phyloP scores from a whole-genome alignment of 2,797 vertebrate species.

The Sebastes alutus region DNA sequence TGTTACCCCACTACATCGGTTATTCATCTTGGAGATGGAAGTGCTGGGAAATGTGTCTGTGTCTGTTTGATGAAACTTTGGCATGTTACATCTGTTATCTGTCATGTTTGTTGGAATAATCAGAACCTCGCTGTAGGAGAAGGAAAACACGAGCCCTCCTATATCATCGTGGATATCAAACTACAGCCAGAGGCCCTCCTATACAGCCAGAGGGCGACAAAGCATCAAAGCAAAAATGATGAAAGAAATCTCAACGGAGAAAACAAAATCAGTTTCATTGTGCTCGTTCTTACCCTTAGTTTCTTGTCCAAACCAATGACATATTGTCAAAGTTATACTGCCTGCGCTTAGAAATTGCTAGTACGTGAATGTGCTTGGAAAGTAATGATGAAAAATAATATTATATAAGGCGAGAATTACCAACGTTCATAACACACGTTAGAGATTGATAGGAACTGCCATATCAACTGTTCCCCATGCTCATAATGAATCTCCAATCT shows the following conservation, averaged over 20 bases:
- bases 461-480: background rate
- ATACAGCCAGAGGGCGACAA: conserved; percentile 14
- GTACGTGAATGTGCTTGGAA: background rate
- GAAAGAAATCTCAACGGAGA: conserved; percentile 7
- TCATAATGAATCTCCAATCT: background rate
- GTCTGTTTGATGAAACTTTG: conserved; percentile 33
- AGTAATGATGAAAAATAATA: conserved; percentile 16
- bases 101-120: conserved; percentile 44
- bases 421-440: background rate
- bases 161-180: conserved; percentile 16
- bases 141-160: background rate
- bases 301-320: conserved; percentile 5
- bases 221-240: conserved; percentile 20
- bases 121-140: background rate
- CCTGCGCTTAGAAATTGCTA: background rate
- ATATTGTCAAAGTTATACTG: background rate
- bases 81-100: conserved; percentile 46
- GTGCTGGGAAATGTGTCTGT: background rate
- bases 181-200: conserved; percentile 5
- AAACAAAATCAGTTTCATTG: background rate
- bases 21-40: background rate
- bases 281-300: background rate
- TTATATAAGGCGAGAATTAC: background rate
- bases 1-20: background rate
- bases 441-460: conserved; percentile 6